These are phyloP conservation scores for Harlomillsia oculata DNA, from an alignment of 1,140 invertebrate genomes.

Conservation along the genomic window DNA sequence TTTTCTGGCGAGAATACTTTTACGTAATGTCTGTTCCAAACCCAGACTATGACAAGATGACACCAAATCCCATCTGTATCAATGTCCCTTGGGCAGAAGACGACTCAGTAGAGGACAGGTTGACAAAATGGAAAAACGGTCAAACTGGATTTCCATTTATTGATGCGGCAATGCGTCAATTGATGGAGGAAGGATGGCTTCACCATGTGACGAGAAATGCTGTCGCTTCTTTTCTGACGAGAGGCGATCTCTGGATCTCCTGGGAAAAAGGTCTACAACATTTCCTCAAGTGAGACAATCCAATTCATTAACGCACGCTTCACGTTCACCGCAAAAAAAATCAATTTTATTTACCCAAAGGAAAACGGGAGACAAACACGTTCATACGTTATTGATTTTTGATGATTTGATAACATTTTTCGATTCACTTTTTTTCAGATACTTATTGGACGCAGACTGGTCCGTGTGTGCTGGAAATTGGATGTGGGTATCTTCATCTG, in stretches of 20 bases:
- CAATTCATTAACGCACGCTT: not conserved
- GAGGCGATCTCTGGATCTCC: constrained; percentile 61
- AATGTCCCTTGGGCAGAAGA: constrained; percentile 58
- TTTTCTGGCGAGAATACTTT: constrained; percentile 72
- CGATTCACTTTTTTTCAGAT: too few relatives aligned
- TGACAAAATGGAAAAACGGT: constrained; percentile 53
- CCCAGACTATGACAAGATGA: constrained; percentile 55
- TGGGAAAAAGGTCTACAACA: constrained; percentile 60
- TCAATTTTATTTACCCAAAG: not conserved
- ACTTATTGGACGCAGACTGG: constrained; percentile 62
- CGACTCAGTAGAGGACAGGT: constrained; percentile 46
- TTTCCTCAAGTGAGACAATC: constrained; percentile 44
- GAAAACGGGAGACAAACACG: not conserved
- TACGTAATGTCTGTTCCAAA: constrained; percentile 62
- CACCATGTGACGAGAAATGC: constrained; percentile 61
- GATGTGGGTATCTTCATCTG: constrained; percentile 69
- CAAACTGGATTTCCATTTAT: constrained; percentile 66
- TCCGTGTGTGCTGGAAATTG: constrained; percentile 67
- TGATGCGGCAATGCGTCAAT: constrained; percentile 62
- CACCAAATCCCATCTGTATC: constrained; percentile 61
- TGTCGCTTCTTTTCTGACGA: constrained; percentile 60
- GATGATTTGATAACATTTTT: too few relatives aligned
- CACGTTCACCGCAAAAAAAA: not conserved
- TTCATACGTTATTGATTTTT: not conserved
- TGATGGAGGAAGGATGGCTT: constrained; percentile 56